Base-by-base conservation (phyloP, 2,888 invertebrate species). In the Flexamia atlantica region DNA sequence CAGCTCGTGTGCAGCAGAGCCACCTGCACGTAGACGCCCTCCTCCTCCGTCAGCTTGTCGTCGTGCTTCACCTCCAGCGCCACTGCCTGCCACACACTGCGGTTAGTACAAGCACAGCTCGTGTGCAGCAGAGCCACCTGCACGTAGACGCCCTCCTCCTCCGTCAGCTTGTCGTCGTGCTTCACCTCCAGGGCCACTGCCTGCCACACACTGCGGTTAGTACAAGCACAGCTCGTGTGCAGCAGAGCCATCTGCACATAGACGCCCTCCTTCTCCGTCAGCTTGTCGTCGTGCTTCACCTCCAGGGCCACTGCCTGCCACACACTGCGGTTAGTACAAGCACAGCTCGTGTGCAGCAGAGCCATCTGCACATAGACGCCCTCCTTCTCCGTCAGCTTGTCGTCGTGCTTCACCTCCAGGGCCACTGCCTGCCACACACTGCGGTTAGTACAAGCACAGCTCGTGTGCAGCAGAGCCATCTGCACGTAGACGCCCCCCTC, bases 61-160 rank as follows among this genome's bases (percentile, higher is more conserved):
- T 99, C 99, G 91, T 99, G 99, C 89, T 99, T 99, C 80, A 99
- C 95, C 92, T 99, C 99, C 72, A 99, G 95, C 82, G 96, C 96
- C 64, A 99, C 92, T 0, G 97, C 96, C 90, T 91, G 84, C n/a
- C n/a, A n/a, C n/a, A n/a, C n/a, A n/a, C n/a, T n/a, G n/a, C n/a
- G n/a, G n/a, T n/a, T n/a, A n/a, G n/a, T n/a, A n/a, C n/a, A n/a
- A n/a, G n/a, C n/a, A n/a, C 94, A 93, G 14, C 96, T 96, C 12
- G 99, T 99, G 91, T 98, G 99, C 50, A 99, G 92, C 20, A 99
- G 91, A 1, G 99, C 97, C 5, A 95, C 96, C 91, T 99, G 99
- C 36, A 99, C 92, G 90, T 95, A 98, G 12, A 99, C 97, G 14
- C 97, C 97, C 87, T 98, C 98, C 86, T 98, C 97, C 86, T 97